Evolutionary conservation across 2,113 vertebrate genomes (phyloP), one percentile per base, ranked within the genome.

Genomic region (Acrocephalus kingi): DNA sequence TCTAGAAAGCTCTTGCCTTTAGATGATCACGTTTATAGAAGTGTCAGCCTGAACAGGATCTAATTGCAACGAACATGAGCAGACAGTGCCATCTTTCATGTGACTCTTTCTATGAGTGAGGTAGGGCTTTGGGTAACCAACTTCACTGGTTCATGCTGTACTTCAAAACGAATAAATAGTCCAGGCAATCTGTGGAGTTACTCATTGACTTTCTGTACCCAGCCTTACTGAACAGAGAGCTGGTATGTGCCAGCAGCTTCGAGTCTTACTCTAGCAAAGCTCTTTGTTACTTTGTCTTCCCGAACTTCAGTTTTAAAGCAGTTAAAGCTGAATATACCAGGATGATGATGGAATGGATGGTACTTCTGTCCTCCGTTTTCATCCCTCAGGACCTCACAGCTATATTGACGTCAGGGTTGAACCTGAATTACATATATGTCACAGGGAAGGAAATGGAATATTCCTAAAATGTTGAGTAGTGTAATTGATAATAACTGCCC

Each of bases 21-120:
- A 35, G 28, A 28, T 83, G 45, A 14, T 84, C 11, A 15, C 0
- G 0, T 55, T 55, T 78, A 2, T 30, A 28, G 66, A 79, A 10
- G 28, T 87, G 27, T 46, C 67, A 76, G 11, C 41, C 63, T 82
- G 54, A 39, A 21, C 7, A 4, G 55, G 22, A 35, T 52, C 46
- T 78, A 0, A n/a, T 62, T 51, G 55, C 51, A 55, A 1, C 45
- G 43, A 58, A 21, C 30, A 3, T 10, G 54, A 91, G 78, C 58
- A 93, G 49, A 24, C 31, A 35, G 11, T 15, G 8, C 45, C 72
- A 2, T n/a, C 13, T 71, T 77, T 54, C n/a, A 9, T 30, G 2
- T 17, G 28, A 27, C 8, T 72, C 1, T 0, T 35, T 55, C 45
- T 45, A 0, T 55, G 58, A 31, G 35, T 6, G 28, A 87, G 15